Percentiles rank a stretch among this genome's conserved stretches.
phyloP scores from a whole-genome alignment of 2,888 invertebrate species.

The Phortica okadai region DNA sequence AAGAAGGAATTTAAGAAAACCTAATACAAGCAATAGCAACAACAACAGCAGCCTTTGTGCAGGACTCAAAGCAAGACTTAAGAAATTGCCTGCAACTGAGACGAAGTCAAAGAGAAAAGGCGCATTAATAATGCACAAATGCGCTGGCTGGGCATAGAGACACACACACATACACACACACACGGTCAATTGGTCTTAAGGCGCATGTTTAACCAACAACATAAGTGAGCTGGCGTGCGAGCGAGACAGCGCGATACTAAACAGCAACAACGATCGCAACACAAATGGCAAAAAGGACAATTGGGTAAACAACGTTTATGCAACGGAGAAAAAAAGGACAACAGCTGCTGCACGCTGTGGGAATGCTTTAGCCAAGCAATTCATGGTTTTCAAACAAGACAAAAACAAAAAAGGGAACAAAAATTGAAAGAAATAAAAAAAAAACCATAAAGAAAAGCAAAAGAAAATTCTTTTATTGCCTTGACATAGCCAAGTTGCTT shows the following conservation, averaged over 20 bases:
- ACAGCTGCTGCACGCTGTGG: slow-evolving; percentile 24
- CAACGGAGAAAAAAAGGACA: slow-evolving; percentile 3
- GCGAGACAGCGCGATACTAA: neutral
- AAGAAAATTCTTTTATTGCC: slow-evolving; percentile 8
- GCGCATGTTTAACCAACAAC: neutral
- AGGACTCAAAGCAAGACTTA: slow-evolving; percentile 24
- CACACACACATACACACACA: neutral
- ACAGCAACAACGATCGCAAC: neutral
- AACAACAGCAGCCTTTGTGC: slow-evolving; percentile 1
- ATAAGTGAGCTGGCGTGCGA: neutral
- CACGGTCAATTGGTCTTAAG: neutral
- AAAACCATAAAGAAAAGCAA: neutral
- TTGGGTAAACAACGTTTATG: slow-evolving; percentile 19
- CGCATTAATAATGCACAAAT: slow-evolving; percentile 7
- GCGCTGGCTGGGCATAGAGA: no score
- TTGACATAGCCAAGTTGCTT: neutral
- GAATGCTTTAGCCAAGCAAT: neutral
- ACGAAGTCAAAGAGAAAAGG: neutral
- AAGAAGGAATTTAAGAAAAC: neutral
- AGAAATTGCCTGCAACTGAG: slow-evolving; percentile 12
- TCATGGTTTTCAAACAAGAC: neutral
- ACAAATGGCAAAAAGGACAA: slow-evolving; percentile 27
- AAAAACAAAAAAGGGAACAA: no score
- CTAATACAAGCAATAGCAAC: neutral
- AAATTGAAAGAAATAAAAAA: no score